Conservation (phyloP, 2,113 vertebrate genomes). For the Atherinomorus stipes region DNA sequence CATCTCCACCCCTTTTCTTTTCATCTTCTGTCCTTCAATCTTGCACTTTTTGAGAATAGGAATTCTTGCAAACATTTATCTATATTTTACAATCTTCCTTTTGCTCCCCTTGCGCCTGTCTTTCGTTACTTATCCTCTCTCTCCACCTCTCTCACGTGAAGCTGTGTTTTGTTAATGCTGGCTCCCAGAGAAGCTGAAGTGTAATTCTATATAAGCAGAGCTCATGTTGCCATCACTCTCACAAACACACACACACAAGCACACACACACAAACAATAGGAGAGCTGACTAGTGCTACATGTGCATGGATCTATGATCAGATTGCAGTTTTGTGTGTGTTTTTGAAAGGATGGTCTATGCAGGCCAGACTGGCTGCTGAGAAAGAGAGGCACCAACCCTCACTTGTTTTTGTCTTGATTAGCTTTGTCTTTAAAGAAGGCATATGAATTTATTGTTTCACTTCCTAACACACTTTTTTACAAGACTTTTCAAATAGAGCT, state of each 20-base stretch:
- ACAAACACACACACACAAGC: not conserved
- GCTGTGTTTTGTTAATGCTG: constrained; percentile 26
- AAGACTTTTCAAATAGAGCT: too few species aligned
- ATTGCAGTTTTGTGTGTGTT: constrained; percentile 25
- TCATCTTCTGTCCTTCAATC: not conserved
- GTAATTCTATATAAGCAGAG: constrained; percentile 34
- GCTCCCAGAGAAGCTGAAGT: constrained; percentile 17
- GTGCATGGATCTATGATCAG: constrained; percentile 5
- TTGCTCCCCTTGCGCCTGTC: too few species aligned
- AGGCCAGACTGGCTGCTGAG: constrained; percentile 21
- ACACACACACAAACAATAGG: constrained; percentile 18
- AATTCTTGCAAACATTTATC: not conserved
- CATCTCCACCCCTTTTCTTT: constrained; percentile 31
- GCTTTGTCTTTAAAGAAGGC: not conserved
- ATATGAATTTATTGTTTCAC: too few species aligned
- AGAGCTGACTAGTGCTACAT: constrained; percentile 1
- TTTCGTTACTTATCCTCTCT: not conserved
- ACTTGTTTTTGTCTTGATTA: not conserved
- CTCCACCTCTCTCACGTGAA: constrained; percentile 26
- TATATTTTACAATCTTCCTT: not conserved
- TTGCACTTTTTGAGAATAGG: not conserved
- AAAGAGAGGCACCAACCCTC: not conserved
- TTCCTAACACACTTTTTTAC: too few species aligned
- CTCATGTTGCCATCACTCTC: constrained; percentile 32
- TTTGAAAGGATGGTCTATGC: constrained; percentile 26